Conservation (phyloP, 2,888 invertebrate species). For the Acanthococcus lagerstroemiae region DNA sequence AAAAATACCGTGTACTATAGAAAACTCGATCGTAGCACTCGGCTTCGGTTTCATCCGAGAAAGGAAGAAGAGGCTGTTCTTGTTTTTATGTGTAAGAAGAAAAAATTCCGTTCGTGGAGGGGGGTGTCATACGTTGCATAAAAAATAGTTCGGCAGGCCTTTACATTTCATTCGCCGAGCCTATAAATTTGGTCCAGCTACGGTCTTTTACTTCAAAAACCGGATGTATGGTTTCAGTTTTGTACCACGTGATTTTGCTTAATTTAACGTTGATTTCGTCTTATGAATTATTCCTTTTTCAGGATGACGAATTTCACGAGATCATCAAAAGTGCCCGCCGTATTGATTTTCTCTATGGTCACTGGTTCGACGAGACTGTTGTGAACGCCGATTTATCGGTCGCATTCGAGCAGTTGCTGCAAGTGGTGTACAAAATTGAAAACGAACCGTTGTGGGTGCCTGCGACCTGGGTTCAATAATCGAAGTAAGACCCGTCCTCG, state of each 20-base stretch:
- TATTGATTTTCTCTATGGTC: constrained; percentile 85
- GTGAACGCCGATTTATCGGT: constrained; percentile 80
- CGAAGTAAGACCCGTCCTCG: too few relatives aligned
- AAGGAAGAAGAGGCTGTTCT: too few relatives aligned
- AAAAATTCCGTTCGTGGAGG: too few relatives aligned
- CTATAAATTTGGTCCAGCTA: not conserved
- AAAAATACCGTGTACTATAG: too few relatives aligned
- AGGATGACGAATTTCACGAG: constrained; percentile 86
- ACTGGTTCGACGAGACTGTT: constrained; percentile 86
- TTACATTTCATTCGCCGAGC: too few relatives aligned
- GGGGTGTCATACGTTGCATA: too few relatives aligned
- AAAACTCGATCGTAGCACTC: too few relatives aligned
- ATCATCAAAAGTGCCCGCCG: constrained; percentile 75
- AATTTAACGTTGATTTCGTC: not conserved
- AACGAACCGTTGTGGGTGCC: constrained; percentile 94
- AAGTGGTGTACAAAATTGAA: constrained; percentile 73
- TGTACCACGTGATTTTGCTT: not conserved
- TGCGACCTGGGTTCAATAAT: constrained; percentile 81
- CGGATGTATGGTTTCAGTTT: too few relatives aligned
- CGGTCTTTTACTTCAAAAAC: not conserved
- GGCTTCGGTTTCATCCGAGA: too few relatives aligned
- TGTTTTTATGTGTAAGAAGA: too few relatives aligned
- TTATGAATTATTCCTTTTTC: constrained; percentile 36
- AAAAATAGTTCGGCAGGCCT: too few relatives aligned
- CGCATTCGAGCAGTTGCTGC: constrained; percentile 75